Evolutionary conservation across 1,140 invertebrate genomes (phyloP).

Genomic region (Meloidogyne chitwoodi): DNA sequence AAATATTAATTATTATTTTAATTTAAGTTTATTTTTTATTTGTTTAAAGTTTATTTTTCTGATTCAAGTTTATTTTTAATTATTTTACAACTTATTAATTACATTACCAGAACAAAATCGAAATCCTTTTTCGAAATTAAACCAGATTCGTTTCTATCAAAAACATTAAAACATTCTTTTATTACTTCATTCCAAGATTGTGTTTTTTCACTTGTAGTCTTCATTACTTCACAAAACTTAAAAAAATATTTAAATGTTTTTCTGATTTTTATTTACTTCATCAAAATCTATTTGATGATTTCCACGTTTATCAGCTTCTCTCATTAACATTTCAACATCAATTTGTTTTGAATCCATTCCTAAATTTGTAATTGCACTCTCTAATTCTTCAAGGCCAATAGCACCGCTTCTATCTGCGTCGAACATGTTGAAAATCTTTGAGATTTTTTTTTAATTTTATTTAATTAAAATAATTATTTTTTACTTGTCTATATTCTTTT

Average conservation of each 20-base stretch:
- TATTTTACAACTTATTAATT: neutral
- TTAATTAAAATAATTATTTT: neutral
- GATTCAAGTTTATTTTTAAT: neutral
- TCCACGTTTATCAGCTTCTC: conserved; percentile 53
- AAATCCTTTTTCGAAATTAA: conserved; percentile 54
- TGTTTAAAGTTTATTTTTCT: neutral
- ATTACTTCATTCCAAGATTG: conserved; percentile 57
- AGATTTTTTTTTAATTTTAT: neutral
- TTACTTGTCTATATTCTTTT: conserved; percentile 46
- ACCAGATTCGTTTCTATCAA: conserved; percentile 55
- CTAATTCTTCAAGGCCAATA: conserved; percentile 56
- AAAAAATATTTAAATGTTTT: neutral
- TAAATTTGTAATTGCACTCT: conserved; percentile 56
- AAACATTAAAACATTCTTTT: conserved; percentile 56
- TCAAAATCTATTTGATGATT: conserved; percentile 59
- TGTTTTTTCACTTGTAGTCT: conserved; percentile 54
- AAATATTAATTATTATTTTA: neutral
- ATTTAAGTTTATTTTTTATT: neutral
- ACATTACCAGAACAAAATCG: conserved; percentile 46
- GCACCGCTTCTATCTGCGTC: conserved; percentile 54
- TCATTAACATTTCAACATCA: conserved; percentile 46
- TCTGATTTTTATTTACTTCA: conserved; percentile 24
- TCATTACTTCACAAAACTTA: conserved; percentile 57
- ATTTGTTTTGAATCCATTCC: conserved; percentile 48
- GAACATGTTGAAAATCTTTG: conserved; percentile 56